These are phyloP conservation scores for Clavelina lepadiformis DNA, from an alignment of 23 tunicate species.

Conservation along the genomic window DNA sequence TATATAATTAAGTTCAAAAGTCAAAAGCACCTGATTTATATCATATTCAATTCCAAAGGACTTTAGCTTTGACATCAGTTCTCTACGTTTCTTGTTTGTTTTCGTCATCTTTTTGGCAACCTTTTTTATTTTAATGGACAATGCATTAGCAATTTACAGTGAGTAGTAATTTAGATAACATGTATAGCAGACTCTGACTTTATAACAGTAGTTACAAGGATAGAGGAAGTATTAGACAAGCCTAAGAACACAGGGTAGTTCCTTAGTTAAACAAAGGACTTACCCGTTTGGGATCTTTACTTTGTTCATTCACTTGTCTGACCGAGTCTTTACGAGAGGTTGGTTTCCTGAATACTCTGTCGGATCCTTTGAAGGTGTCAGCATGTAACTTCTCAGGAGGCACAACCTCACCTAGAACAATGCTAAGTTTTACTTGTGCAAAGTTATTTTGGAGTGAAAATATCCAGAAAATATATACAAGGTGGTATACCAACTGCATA, in stretches of 20 bases:
- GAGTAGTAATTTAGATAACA: too few relatives aligned
- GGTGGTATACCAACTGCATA: neutral
- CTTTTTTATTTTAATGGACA: too few relatives aligned
- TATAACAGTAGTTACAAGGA: too few relatives aligned
- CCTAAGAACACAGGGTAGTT: too few relatives aligned
- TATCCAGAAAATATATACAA: neutral
- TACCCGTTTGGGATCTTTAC: constrained; percentile 16
- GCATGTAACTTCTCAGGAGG: constrained; percentile 20
- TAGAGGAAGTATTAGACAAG: too few relatives aligned
- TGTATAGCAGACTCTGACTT: too few relatives aligned
- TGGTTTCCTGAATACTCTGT: constrained; percentile 5
- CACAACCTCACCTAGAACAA: constrained; percentile 41
- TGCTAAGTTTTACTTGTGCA: too few relatives aligned
- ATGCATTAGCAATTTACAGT: too few relatives aligned
- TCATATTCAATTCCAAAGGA: constrained; percentile 58
- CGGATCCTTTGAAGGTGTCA: constrained; percentile 14
- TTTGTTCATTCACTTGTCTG: neutral
- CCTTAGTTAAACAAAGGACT: too few relatives aligned
- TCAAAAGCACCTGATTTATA: constrained; percentile 39
- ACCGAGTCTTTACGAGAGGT: constrained; percentile 5
- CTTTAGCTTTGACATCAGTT: constrained; percentile 24
- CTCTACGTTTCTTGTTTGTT: neutral
- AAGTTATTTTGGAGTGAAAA: neutral
- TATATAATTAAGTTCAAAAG: neutral
- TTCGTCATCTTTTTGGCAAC: constrained; percentile 4